These are phyloP conservation scores for Jordanella pulchra DNA, from an alignment of 2,797 vertebrate species.

Conservation along the genomic window DNA sequence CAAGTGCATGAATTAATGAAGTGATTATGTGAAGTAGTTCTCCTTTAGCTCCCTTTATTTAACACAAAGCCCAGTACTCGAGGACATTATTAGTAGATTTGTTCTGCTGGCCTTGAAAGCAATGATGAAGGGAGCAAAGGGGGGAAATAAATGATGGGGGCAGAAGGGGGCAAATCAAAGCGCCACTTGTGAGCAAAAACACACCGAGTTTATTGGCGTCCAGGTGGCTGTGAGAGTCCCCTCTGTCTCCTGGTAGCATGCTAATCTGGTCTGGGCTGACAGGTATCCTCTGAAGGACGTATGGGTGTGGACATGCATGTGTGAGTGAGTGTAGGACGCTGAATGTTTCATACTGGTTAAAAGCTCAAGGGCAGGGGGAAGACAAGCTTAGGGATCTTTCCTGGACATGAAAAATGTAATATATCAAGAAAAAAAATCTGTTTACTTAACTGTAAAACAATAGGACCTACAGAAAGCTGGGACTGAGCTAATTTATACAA, in stretches of 20 bases:
- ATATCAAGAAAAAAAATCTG: neutral
- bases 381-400: neutral
- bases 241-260: slow-evolving; percentile 52
- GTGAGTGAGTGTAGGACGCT: neutral
- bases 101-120: slow-evolving; percentile 27
- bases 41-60: neutral
- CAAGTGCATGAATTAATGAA: slow-evolving; percentile 8
- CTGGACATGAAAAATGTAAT: neutral
- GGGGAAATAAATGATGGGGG: slow-evolving; percentile 38
- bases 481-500: neutral
- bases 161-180: slow-evolving; percentile 50
- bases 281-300: slow-evolving; percentile 66
- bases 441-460: neutral
- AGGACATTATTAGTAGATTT: slow-evolving; percentile 35
- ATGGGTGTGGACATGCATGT: neutral
- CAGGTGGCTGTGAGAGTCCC: slow-evolving; percentile 60
- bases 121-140: slow-evolving; percentile 53
- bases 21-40: neutral
- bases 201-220: slow-evolving; percentile 55
- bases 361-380: neutral
- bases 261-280: slow-evolving; percentile 61
- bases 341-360: neutral
- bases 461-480: neutral
- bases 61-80: slow-evolving; percentile 33
- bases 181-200: slow-evolving; percentile 50